phyloP scores from a whole-genome alignment of 1,140 invertebrate genomes.

The Caerostris extrusa region DNA sequence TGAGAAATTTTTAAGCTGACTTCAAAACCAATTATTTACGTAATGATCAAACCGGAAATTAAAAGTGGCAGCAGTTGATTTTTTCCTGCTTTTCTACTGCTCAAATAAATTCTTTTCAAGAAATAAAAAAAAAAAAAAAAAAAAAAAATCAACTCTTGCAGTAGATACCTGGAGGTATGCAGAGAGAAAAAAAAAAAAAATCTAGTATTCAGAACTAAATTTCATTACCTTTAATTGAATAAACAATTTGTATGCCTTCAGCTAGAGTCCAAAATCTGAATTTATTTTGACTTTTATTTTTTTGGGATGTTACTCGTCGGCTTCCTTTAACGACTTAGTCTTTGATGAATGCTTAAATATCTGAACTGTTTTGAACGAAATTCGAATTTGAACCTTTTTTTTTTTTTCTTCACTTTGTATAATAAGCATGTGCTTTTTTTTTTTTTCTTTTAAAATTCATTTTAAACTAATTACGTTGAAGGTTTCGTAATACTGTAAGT shows the following conservation, averaged over 20 bases:
- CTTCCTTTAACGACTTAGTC: conserved; percentile 10
- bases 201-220: conserved; percentile 1
- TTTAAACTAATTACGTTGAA: too few relatives aligned
- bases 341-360: conserved; percentile 15
- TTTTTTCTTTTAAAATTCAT: too few relatives aligned
- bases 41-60: conserved; percentile 27
- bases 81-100: not conserved
- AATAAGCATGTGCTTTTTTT: too few relatives aligned
- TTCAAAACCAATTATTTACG: conserved; percentile 32
- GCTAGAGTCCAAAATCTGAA: not conserved
- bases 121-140: not conserved
- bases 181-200: not conserved
- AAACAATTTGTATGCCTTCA: not conserved
- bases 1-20: conserved; percentile 21
- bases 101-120: not conserved
- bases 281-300: not conserved
- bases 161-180: not conserved
- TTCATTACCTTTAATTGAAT: conserved; percentile 24
- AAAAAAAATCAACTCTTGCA: not conserved
- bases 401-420: too few relatives aligned
- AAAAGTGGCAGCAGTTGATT: conserved; percentile 10
- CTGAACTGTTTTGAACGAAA: not conserved
- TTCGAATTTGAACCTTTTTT: not conserved
- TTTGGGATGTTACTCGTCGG: not conserved
- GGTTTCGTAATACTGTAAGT: too few relatives aligned